A percentile compares a stretch with the other conserved stretches of the same genome.
Evolutionary conservation across 2,113 vertebrate genomes (phyloP).

Genomic region (Mustela lutreola): DNA sequence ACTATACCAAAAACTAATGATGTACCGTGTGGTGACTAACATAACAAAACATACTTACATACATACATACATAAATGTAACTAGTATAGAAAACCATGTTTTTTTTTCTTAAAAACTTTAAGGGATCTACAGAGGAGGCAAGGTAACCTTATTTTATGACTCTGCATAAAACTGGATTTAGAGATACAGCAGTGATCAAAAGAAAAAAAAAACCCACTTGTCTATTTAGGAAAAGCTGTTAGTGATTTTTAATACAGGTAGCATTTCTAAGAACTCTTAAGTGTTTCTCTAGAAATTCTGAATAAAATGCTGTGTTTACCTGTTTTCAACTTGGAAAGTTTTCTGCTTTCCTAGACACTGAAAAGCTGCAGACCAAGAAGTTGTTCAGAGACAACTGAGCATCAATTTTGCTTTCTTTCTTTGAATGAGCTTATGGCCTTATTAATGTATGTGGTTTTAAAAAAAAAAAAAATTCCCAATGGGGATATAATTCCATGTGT

Average conservation of each 20-base stretch:
- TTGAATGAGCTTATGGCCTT: not conserved
- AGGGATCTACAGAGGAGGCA: not conserved
- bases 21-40: too few relatives aligned
- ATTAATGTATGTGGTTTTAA: not conserved
- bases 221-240: not conserved
- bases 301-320: not conserved
- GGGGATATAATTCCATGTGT: not conserved
- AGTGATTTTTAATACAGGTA: not conserved
- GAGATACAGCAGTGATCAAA: not conserved
- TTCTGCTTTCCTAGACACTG: not conserved
- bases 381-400: not conserved
- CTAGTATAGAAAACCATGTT: not conserved
- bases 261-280: not conserved
- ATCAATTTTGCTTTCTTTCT: not conserved
- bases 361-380: not conserved
- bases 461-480: not conserved
- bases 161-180: not conserved
- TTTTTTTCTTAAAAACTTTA: conserved; percentile 37
- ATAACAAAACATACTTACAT: too few relatives aligned
- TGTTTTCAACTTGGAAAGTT: not conserved
- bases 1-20: too few relatives aligned
- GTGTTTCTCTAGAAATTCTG: not conserved
- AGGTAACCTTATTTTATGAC: not conserved
- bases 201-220: not conserved
- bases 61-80: not conserved